Base-by-base conservation (phyloP, 2,113 vertebrate species). In the Istiophorus platypterus region DNA sequence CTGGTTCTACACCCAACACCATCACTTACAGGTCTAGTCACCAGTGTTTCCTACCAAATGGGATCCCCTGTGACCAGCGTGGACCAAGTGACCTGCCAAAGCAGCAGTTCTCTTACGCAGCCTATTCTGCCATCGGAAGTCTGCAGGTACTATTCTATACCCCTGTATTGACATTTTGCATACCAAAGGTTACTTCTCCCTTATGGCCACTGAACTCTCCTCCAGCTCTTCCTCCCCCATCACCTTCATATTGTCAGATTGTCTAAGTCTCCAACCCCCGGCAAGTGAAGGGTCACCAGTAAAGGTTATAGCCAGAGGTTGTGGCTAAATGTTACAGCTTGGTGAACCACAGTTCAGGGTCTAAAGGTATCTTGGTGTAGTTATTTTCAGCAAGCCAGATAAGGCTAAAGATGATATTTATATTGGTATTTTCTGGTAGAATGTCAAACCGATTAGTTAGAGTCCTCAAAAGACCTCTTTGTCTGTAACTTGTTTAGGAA, bases 81-180 rank as follows among this genome's bases (percentile, higher is more conserved):
- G 91, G 90, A 82, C 91, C 89, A 45, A 75, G n/a, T 7, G 69
- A 88, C 13, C 64, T 85, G 22, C 67, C 79, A 0, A 95, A 96
- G 66, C 91, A 94, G 67, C 88, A 93, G 34, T 95, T 94, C 88
- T 94, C 96, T 0, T 98, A 96, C 0, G 97, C 97, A 20, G 97
- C 97, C 82, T 99, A 98, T 86, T 99, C 98, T 88, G 96, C 97
- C 84, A 95, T 94, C 75, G 98, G 98, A 91, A 95, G 89, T 87
- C 92, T 98, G 7, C 93, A 97, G 98, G 98, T 99, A 97, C 90
- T 3, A 15, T 4, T 20, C 45, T 42, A 4, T 27, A n/a, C 1
- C 14, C 6, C 12, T 24, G 26, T 34, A 27, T 14, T 73, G 75
- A 80, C 66, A 64, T 71, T 88, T 77, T 17, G 12, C 49, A 31